Percentiles rank a stretch among this genome's conserved stretches.
Evolutionary conservation across 2,113 vertebrate species (phyloP).

Genomic region (Dendrocopos noguchii): DNA sequence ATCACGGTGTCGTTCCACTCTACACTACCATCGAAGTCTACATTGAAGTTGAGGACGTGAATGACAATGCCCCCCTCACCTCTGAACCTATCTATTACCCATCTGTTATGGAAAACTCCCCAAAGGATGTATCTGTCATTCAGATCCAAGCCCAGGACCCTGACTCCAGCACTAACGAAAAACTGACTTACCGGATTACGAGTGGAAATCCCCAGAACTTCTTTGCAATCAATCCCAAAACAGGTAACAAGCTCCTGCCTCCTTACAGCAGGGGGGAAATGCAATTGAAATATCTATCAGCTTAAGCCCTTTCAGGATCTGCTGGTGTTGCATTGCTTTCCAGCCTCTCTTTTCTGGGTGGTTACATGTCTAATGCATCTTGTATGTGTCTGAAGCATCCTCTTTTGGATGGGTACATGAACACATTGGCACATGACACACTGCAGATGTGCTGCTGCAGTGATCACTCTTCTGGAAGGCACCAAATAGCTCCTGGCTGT

Average conservation of each 20-base stretch:
- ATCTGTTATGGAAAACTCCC: constrained; percentile 89
- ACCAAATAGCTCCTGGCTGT: neutral
- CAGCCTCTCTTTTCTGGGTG: neutral
- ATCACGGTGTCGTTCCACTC: constrained; percentile 91
- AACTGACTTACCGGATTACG: constrained; percentile 88
- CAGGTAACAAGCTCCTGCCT: constrained; percentile 78
- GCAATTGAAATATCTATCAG: neutral
- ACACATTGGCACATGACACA: rapidly evolving
- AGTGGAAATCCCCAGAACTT: constrained; percentile 98
- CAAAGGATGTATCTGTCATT: constrained; percentile 91
- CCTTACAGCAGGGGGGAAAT: neutral
- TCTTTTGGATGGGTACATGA: rapidly evolving
- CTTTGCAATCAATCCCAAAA: constrained; percentile 90
- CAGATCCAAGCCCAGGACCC: constrained; percentile 95
- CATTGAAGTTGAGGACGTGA: constrained; percentile 94
- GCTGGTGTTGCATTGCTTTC: neutral
- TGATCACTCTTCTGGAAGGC: neutral
- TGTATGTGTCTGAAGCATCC: neutral
- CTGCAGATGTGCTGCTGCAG: neutral
- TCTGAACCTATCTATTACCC: constrained; percentile 92
- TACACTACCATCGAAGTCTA: constrained; percentile 91
- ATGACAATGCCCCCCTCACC: constrained; percentile 95
- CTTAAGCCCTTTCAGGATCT: neutral
- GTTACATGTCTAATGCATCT: neutral
- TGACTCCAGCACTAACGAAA: constrained; percentile 82